A percentile compares a stretch with the other conserved stretches of the same genome.
Evolutionary conservation across 2,797 vertebrate species (phyloP).

Genomic region (Darevskia mixta): DNA sequence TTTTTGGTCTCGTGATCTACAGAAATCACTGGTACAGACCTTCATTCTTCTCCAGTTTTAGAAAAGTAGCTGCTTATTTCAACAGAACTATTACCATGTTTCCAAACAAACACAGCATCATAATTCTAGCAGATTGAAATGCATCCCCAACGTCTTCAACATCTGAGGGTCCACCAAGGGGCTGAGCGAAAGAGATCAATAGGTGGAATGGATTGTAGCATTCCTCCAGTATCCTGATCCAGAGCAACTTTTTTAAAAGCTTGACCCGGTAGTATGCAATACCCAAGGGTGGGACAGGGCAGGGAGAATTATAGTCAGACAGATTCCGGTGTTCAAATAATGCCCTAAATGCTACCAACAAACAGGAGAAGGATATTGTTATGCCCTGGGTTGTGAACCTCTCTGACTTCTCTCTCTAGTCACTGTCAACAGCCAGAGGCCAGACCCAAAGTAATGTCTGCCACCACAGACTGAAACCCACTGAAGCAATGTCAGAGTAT

Average conservation of each 20-base stretch:
- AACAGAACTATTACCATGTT: background rate
- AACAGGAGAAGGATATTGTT: background rate
- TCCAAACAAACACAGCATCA: background rate
- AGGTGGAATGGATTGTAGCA: background rate
- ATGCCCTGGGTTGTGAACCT: background rate
- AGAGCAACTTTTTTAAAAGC: background rate
- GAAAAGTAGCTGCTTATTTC: background rate
- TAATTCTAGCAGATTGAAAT: too few relatives aligned
- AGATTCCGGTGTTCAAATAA: background rate
- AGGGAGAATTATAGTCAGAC: background rate
- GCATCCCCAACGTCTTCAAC: background rate
- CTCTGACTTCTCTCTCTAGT: background rate
- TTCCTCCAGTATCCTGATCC: background rate
- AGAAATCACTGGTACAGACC: constrained; percentile 12
- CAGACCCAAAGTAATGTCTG: background rate
- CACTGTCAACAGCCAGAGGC: background rate
- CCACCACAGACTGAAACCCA: background rate
- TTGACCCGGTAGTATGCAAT: background rate
- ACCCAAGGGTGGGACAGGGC: background rate
- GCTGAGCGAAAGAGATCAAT: background rate
- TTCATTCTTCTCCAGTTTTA: constrained; percentile 55
- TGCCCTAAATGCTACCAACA: background rate
- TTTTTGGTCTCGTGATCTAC: constrained; percentile 47
- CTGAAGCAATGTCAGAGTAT: background rate
- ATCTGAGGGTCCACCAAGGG: background rate